Evolutionary conservation across 1,140 invertebrate genomes (phyloP).

Genomic region (Bombus vancouverensis): DNA sequence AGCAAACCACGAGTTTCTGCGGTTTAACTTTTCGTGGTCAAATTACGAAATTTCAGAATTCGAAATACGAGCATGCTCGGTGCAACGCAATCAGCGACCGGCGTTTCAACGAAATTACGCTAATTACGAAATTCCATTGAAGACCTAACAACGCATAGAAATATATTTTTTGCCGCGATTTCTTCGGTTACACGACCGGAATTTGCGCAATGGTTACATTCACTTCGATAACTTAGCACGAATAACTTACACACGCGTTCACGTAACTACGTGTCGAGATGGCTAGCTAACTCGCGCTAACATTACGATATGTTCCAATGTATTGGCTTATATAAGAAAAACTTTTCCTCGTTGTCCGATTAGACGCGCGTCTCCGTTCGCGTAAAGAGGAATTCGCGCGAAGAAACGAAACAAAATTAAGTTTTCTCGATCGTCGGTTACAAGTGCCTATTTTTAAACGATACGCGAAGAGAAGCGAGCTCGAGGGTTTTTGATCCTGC

Average conservation of each 20-base stretch:
- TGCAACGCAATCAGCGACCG: too few species aligned
- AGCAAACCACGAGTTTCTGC: not conserved
- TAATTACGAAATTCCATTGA: not conserved
- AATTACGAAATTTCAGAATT: not conserved
- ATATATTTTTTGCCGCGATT: not conserved
- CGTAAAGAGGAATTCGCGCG: not conserved
- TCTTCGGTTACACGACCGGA: constrained; percentile 24
- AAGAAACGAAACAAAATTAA: not conserved
- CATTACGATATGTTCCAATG: constrained; percentile 10
- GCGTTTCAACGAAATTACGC: not conserved
- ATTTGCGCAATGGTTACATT: constrained; percentile 50
- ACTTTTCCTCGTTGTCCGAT: not conserved
- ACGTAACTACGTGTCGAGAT: constrained; percentile 24
- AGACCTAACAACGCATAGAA: not conserved
- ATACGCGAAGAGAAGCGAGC: not conserved
- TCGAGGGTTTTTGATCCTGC: not conserved
- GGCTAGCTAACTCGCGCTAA: not conserved
- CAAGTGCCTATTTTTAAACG: not conserved
- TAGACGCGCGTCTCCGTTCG: too few species aligned
- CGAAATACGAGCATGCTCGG: too few species aligned
- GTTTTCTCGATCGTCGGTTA: too few species aligned
- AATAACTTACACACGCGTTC: not conserved
- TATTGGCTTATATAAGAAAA: not conserved
- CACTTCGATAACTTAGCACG: constrained; percentile 19
- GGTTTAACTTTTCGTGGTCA: not conserved